Conservation (phyloP, 2,113 vertebrate genomes). For the Festucalex cinctus region DNA sequence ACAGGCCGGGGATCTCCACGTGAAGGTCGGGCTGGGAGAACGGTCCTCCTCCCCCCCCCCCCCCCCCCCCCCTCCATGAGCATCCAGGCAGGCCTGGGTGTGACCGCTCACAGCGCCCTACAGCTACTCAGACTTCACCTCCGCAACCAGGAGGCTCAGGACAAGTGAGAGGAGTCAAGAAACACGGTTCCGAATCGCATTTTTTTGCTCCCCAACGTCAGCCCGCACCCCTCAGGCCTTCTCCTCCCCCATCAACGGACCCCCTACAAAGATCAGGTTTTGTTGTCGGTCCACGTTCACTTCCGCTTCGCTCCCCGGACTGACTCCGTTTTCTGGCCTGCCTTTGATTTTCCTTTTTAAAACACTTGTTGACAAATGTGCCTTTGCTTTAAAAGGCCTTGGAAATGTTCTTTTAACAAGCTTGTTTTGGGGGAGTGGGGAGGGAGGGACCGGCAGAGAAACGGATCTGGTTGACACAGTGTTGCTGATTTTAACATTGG, state of each 20-base stretch:
- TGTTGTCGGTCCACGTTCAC: conserved; percentile 38
- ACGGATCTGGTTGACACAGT: conserved; percentile 57
- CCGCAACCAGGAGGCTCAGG: conserved; percentile 58
- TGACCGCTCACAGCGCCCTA: conserved; percentile 61
- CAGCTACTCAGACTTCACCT: conserved; percentile 33
- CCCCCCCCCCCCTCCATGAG: conserved; percentile 46
- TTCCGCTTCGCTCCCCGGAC: conserved; percentile 46
- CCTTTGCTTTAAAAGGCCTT: conserved; percentile 75
- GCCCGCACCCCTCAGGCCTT: neutral
- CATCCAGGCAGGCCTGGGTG: conserved; percentile 94
- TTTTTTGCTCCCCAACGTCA: neutral
- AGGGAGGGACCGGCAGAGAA: conserved; percentile 24
- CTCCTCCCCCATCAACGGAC: neutral
- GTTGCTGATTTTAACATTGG: conserved; percentile 72
- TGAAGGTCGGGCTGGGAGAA: conserved; percentile 69
- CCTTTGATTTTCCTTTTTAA: conserved; percentile 68
- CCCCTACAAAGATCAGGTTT: conserved; percentile 32
- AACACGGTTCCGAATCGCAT: conserved; percentile 39
- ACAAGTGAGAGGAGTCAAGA: conserved; percentile 50
- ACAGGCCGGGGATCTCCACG: conserved; percentile 48
- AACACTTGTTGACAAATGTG: conserved; percentile 72
- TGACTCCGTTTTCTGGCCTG: conserved; percentile 62
- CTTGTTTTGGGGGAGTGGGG: conserved; percentile 49
- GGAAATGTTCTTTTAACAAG: conserved; percentile 68
- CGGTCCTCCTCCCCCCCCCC: conserved; percentile 59